A percentile compares a stretch with the other conserved stretches of the same genome.
Conservation (phyloP, 2,888 invertebrate genomes). For the Apotomis betuletana region DNA sequence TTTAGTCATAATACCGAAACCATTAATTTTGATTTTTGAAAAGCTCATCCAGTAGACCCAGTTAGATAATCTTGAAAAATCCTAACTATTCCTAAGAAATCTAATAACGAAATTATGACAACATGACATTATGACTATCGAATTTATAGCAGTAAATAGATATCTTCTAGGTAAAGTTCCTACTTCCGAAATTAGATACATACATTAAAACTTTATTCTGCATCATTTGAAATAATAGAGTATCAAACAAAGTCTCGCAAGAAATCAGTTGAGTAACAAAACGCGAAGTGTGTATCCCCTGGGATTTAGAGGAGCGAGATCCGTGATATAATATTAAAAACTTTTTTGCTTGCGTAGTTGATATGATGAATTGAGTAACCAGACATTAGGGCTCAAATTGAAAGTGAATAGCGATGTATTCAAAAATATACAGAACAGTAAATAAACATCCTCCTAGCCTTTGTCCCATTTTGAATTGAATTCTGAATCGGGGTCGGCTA, state of each 20-base stretch:
- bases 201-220: conserved; percentile 17
- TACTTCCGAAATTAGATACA: conserved; percentile 11
- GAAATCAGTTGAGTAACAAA: conserved; percentile 38
- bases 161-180: not conserved
- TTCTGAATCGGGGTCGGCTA: too few species aligned
- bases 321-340: conserved; percentile 51
- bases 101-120: too few species aligned
- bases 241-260: conserved; percentile 37
- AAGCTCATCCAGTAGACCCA: too few species aligned
- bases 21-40: too few species aligned
- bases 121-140: too few species aligned
- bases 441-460: too few species aligned
- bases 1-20: too few species aligned
- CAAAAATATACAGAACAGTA: too few species aligned
- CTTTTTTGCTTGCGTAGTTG: conserved; percentile 50
- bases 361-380: conserved; percentile 53
- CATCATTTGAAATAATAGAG: conserved; percentile 31
- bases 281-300: conserved; percentile 30
- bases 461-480: too few species aligned
- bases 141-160: too few species aligned
- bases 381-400: conserved; percentile 43
- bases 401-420: conserved; percentile 16
- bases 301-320: conserved; percentile 42
- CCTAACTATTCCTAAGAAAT: too few species aligned
- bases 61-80: too few species aligned